Conservation (phyloP, 2,113 vertebrate genomes). For the Acrocephalus arundinaceus region DNA sequence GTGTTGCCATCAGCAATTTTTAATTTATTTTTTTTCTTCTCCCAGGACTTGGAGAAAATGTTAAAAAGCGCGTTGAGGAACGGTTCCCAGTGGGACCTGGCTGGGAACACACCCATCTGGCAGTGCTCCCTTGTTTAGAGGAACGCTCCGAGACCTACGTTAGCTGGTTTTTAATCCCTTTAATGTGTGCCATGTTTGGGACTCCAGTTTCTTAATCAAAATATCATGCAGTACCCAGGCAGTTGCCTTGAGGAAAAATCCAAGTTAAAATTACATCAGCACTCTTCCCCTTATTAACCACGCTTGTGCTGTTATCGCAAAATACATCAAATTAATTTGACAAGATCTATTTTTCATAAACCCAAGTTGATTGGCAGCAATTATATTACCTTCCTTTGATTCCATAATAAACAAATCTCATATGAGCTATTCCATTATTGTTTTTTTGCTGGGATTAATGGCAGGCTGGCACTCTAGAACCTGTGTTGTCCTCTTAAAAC, state of each 20-base stretch:
- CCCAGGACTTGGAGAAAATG: background rate
- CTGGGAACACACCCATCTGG: slow-evolving; percentile 49
- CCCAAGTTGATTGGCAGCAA: slow-evolving; percentile 68
- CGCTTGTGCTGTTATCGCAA: slow-evolving; percentile 56
- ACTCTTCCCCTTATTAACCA: slow-evolving; percentile 71
- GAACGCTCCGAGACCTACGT: slow-evolving; percentile 26
- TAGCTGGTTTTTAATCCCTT: slow-evolving; percentile 63
- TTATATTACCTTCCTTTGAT: slow-evolving; percentile 67
- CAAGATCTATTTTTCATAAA: slow-evolving; percentile 73
- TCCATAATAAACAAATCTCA: slow-evolving; percentile 63
- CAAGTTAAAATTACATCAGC: slow-evolving; percentile 63
- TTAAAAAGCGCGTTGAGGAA: background rate
- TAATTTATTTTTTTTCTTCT: background rate
- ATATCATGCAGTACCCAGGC: slow-evolving; percentile 34
- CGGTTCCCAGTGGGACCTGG: slow-evolving; percentile 18
- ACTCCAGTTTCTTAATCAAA: slow-evolving; percentile 62
- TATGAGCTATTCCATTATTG: slow-evolving; percentile 27
- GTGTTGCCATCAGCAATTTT: background rate
- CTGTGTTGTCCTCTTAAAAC: background rate
- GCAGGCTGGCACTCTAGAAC: slow-evolving; percentile 46
- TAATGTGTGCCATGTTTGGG: slow-evolving; percentile 61
- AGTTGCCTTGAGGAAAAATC: slow-evolving; percentile 62
- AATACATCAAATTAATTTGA: slow-evolving; percentile 72
- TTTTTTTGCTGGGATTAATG: slow-evolving; percentile 16
- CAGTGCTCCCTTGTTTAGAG: background rate